Base-by-base conservation (phyloP, 1,140 invertebrate genomes). In the Tyrophagus putrescentiae region DNA sequence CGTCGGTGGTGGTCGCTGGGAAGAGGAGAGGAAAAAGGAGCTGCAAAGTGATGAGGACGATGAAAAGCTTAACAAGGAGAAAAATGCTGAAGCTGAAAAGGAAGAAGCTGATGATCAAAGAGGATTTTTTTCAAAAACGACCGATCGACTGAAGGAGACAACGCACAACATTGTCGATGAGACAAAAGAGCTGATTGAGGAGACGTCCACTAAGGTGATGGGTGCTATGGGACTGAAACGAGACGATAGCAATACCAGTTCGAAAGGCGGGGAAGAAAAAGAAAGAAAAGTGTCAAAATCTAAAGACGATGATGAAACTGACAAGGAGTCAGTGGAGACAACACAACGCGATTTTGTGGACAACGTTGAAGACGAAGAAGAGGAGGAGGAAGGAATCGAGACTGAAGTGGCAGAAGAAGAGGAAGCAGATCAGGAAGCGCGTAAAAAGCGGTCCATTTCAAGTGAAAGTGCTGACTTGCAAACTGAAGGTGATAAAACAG, bases 221-320 rank as follows among this genome's bases (percentile, higher is more conserved):
- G 25, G 31, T 21, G 31, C 25, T 52, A 9, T 16, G 28, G 44
- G 54, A 48, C 34, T 61, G 13, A 50, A 58, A 59, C 50, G 29
- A 9, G 42, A 23, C 31, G 25, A 64, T 13, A 11, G 13, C 18
- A 57, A 27, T 2, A 23, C 23, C 28, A 61, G 29, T 48, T 28
- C 72, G 71, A 71, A 74, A 65, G 60, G 71, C 66, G 27, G 57
- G 65, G 36, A 63, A 42, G 33, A 45, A 63, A 63, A 59, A 62
- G 28, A 42, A 42, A 52, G 25, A 61, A 52, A 7, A 57, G 54
- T 59, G 60, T 54, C 34, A 31, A 53, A 64, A 34, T 65, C 75
- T 41, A 61, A 67, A 31, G 64, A 67, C 16, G 64, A 61, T 13
- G 60, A 64, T 62, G 62, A 69, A 67, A 62, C 68, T 58, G 44